Conservation (phyloP, 2,888 invertebrate species). For the Lithodes maja region DNA sequence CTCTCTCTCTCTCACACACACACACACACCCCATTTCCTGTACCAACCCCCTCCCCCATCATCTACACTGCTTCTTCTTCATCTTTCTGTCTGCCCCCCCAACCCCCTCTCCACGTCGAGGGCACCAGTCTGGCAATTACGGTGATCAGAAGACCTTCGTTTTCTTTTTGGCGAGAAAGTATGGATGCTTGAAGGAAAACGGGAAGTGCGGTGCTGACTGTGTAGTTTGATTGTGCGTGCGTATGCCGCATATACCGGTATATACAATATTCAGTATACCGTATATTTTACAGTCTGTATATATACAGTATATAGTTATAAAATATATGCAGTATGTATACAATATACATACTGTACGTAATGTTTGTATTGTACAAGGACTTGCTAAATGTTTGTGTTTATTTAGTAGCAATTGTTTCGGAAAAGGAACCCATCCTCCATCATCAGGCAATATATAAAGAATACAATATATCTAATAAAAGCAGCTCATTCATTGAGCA, state of each 20-base stretch:
- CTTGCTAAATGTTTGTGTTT: too few species aligned
- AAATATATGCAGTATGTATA: too few species aligned
- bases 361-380: too few species aligned
- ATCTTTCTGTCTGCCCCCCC: background rate
- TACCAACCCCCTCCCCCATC: background rate
- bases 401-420: too few species aligned
- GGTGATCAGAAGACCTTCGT: background rate
- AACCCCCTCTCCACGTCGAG: background rate
- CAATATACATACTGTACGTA: too few species aligned
- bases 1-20: background rate
- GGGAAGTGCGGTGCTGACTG: background rate
- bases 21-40: background rate
- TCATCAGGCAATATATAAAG: too few species aligned
- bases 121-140: background rate
- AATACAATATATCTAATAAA: too few species aligned
- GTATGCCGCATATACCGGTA: background rate
- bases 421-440: too few species aligned
- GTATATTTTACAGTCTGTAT: too few species aligned
- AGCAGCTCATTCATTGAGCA: too few species aligned
- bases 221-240: background rate
- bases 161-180: constrained; percentile 1
- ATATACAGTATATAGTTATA: too few species aligned
- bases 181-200: background rate
- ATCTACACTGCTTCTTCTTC: background rate
- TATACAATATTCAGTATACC: too few species aligned